Percentiles rank a stretch among this genome's conserved stretches.
Conservation (phyloP, 2,888 invertebrate genomes). For the Ophioninae sp. region DNA sequence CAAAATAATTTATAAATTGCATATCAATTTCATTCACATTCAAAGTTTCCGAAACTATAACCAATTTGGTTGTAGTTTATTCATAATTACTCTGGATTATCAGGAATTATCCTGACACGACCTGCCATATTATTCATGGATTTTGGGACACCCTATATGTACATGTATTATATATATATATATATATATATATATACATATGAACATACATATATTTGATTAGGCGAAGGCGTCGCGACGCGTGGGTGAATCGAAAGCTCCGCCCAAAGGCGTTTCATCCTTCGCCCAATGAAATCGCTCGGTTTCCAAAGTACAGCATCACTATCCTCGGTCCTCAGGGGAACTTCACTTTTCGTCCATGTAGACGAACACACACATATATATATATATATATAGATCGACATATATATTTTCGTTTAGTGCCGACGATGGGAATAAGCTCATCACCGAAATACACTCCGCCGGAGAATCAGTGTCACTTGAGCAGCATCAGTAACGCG, state of each 20-base stretch:
- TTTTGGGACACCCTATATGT: background rate
- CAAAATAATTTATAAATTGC: no score
- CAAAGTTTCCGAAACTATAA: no score
- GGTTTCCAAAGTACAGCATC: slow-evolving; percentile 46
- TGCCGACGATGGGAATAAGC: slow-evolving; percentile 17
- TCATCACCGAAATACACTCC: slow-evolving; percentile 50
- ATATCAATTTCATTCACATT: no score
- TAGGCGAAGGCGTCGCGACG: slow-evolving; percentile 39
- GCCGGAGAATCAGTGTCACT: slow-evolving; percentile 70
- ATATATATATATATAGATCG: background rate
- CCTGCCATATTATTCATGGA: background rate
- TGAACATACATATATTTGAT: background rate
- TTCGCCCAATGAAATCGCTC: slow-evolving; percentile 48
- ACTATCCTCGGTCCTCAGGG: slow-evolving; percentile 32
- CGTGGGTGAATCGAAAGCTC: slow-evolving; percentile 64
- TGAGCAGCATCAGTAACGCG: slow-evolving; percentile 68
- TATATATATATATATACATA: background rate
- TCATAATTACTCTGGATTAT: no score
- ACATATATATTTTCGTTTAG: slow-evolving; percentile 28
- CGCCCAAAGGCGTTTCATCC: slow-evolving; percentile 64
- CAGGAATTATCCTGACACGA: no score
- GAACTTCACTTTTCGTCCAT: slow-evolving; percentile 15
- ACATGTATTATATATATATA: background rate
- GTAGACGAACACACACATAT: background rate
- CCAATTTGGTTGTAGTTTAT: no score